Percentiles rank a stretch among this genome's conserved stretches.
Conservation (phyloP, 2,888 invertebrate species). For the Leucophenga montana region DNA sequence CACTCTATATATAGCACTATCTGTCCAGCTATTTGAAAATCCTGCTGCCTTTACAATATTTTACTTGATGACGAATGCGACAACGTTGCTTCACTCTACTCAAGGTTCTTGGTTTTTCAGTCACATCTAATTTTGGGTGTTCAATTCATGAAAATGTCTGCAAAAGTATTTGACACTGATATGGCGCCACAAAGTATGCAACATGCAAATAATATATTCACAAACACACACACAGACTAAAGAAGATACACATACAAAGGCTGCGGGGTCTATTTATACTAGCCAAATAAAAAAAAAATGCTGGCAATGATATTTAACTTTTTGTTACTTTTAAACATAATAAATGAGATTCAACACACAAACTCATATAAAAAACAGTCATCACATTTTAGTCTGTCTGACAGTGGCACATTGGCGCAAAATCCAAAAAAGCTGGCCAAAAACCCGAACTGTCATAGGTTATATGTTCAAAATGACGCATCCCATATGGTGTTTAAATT, state of each 20-base stretch:
- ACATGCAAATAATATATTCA: slow-evolving; percentile 4
- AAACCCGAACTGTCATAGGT: too few relatives aligned
- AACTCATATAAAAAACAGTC: background rate
- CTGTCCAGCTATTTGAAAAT: too few relatives aligned
- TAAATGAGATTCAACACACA: slow-evolving; percentile 11
- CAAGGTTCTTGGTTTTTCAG: too few relatives aligned
- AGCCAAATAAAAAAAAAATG: background rate
- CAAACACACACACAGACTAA: background rate
- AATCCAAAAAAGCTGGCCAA: too few relatives aligned
- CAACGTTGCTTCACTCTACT: too few relatives aligned
- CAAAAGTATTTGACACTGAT: slow-evolving; percentile 18
- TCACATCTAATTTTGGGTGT: too few relatives aligned
- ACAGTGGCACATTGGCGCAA: too few relatives aligned
- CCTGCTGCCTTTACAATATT: too few relatives aligned
- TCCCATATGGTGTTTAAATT: too few relatives aligned
- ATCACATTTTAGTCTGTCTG: background rate
- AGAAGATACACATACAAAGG: background rate
- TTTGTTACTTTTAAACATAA: slow-evolving; percentile 20
- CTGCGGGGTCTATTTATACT: background rate
- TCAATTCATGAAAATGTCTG: slow-evolving; percentile 12
- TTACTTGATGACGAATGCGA: too few relatives aligned
- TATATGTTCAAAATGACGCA: too few relatives aligned
- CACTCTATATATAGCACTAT: too few relatives aligned
- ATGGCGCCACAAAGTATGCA: slow-evolving; percentile 12
- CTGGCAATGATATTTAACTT: slow-evolving; percentile 1